These are phyloP conservation scores for Liparis tanakae DNA, from an alignment of 2,797 vertebrate genomes.

Conservation along the genomic window DNA sequence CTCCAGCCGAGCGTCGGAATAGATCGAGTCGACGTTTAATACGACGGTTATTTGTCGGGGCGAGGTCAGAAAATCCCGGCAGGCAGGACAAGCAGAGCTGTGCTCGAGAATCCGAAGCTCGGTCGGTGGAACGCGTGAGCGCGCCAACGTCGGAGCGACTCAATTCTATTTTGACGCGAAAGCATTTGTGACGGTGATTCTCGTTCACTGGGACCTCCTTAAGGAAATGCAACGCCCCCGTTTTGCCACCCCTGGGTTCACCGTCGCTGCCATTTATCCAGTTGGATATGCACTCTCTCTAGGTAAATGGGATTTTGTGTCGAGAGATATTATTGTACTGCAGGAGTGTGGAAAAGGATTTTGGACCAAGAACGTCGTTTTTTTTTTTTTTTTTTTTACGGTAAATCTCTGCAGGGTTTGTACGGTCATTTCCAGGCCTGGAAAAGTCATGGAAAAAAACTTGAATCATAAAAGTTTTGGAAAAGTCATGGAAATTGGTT, in stretches of 20 bases:
- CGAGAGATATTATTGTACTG: conserved; percentile 48
- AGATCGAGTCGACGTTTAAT: conserved; percentile 52
- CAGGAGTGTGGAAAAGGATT: neutral
- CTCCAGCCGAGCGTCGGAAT: conserved; percentile 17
- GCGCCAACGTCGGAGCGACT: conserved; percentile 57
- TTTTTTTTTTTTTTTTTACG: no score
- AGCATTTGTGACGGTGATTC: conserved; percentile 74
- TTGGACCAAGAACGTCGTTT: conserved; percentile 22
- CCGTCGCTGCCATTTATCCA: conserved; percentile 71
- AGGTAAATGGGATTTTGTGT: conserved; percentile 73
- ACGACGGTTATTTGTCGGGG: conserved; percentile 45
- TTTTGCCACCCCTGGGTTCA: conserved; percentile 69
- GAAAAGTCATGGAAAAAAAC: no score
- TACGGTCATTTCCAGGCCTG: no score
- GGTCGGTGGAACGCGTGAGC: conserved; percentile 56
- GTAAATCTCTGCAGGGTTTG: no score
- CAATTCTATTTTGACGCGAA: conserved; percentile 74
- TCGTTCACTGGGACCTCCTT: conserved; percentile 63
- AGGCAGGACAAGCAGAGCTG: conserved; percentile 28
- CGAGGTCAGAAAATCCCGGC: conserved; percentile 50
- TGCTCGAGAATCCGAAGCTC: conserved; percentile 39
- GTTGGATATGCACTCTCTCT: conserved; percentile 62
- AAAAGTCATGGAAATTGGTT: no score
- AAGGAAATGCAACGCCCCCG: conserved; percentile 72
- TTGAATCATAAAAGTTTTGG: no score